phyloP scores from a whole-genome alignment of 2,888 invertebrate genomes.

The Empis livida region DNA sequence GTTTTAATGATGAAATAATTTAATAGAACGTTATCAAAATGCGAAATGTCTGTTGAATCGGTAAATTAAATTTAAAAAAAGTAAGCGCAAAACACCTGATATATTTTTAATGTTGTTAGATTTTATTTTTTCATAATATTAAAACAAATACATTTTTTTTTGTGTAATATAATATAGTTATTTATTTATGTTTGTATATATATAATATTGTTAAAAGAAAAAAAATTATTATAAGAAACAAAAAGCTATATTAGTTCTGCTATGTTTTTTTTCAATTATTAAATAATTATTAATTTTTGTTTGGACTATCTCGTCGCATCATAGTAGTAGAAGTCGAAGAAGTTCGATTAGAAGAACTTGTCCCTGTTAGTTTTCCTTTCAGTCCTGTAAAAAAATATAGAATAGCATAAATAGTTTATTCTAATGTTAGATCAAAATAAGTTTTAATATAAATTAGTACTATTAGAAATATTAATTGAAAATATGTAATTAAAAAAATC shows the following conservation, averaged over 20 bases:
- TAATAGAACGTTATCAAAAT: no score
- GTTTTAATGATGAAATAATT: no score
- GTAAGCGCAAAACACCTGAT: no score
- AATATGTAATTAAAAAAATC: no score
- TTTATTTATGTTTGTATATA: neutral
- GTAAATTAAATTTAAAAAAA: no score
- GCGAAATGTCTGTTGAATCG: no score
- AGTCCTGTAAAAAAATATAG: neutral
- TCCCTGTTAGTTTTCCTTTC: neutral
- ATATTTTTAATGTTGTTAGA: neutral
- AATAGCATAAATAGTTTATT: neutral
- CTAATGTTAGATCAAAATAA: no score
- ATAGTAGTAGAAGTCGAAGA: neutral
- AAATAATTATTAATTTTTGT: neutral
- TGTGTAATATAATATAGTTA: neutral
- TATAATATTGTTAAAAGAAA: neutral
- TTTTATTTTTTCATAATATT: neutral
- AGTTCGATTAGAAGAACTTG: constrained; percentile 1
- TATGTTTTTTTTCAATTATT: neutral
- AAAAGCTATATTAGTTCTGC: neutral
- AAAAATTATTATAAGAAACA: neutral
- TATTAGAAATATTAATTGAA: no score
- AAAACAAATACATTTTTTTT: neutral
- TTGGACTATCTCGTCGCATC: neutral
- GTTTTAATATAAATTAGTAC: no score